Percentiles rank a stretch among this genome's conserved stretches.
Conservation (phyloP, 2,113 vertebrate genomes). For the Anguilla japonica region DNA sequence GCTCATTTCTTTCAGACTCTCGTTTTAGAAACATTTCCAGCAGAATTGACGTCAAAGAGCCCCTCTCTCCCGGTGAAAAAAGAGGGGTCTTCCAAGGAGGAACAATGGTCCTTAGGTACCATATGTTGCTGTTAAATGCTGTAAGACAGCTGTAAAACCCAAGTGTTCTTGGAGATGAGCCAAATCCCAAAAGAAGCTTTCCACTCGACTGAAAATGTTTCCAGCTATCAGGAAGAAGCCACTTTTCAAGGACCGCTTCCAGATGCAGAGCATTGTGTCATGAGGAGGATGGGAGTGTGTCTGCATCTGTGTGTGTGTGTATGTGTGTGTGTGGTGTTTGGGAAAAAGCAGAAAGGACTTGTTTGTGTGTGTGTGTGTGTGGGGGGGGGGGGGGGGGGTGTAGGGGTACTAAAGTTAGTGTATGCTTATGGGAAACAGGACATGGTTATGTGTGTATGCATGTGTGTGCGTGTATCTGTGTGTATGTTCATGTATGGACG, state of each 20-base stretch:
- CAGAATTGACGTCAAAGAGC: conserved; percentile 41
- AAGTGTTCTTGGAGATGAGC: conserved; percentile 72
- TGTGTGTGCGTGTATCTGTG: conserved; percentile 2
- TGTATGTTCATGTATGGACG: not conserved
- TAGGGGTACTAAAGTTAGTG: not conserved
- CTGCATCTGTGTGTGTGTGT: not conserved
- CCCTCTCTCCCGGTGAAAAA: conserved; percentile 16
- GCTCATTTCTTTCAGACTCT: not conserved
- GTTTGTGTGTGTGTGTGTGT: not conserved
- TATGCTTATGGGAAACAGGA: conserved; percentile 36
- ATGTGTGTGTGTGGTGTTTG: not conserved
- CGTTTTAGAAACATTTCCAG: not conserved
- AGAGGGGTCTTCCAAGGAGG: conserved; percentile 13
- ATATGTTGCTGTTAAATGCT: conserved; percentile 61
- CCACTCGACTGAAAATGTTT: conserved; percentile 70
- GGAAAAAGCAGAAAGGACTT: not conserved
- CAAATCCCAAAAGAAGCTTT: conserved; percentile 73
- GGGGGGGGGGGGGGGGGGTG: not conserved
- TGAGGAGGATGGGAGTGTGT: conserved; percentile 8
- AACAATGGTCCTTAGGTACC: conserved; percentile 34
- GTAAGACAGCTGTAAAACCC: conserved; percentile 73
- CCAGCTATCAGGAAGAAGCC: conserved; percentile 73
- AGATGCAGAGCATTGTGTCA: conserved; percentile 61
- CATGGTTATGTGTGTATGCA: conserved; percentile 37
- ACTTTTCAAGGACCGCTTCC: conserved; percentile 74